Percentiles rank a stretch among this genome's conserved stretches.
phyloP scores from a whole-genome alignment of 1,140 invertebrate species.

The Metopolophium dirhodum region DNA sequence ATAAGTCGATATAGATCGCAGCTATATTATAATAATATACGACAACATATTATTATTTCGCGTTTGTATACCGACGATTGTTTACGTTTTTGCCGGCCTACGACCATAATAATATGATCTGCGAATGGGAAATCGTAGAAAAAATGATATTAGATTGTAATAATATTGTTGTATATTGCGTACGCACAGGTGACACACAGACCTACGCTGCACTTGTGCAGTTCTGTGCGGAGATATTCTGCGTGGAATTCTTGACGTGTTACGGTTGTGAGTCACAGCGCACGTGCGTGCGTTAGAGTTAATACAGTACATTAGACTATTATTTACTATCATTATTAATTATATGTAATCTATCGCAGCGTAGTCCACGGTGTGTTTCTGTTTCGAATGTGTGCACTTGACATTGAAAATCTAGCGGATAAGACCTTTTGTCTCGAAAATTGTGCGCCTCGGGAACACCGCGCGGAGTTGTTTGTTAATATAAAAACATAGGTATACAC shows the following conservation, averaged over 20 bases:
- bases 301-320: not conserved
- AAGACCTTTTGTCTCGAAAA: constrained; percentile 38
- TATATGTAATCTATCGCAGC: not conserved
- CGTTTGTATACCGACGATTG: not conserved
- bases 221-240: not conserved
- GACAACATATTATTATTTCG: not conserved
- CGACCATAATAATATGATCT: not conserved
- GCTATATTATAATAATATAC: not conserved
- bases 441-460: not conserved
- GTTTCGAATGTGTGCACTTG: not conserved
- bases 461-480: not conserved
- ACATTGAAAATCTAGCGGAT: not conserved
- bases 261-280: not conserved
- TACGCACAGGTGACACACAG: not conserved
- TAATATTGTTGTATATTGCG: not conserved
- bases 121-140: not conserved
- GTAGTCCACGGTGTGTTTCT: not conserved
- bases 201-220: not conserved
- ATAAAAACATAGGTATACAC: not conserved
- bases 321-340: not conserved
- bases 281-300: not conserved
- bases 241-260: not conserved
- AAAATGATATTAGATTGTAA: not conserved
- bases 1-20: not conserved
- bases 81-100: not conserved